phyloP scores from a whole-genome alignment of 2,888 invertebrate genomes.

The Liopterus haemorrhoidalis region DNA sequence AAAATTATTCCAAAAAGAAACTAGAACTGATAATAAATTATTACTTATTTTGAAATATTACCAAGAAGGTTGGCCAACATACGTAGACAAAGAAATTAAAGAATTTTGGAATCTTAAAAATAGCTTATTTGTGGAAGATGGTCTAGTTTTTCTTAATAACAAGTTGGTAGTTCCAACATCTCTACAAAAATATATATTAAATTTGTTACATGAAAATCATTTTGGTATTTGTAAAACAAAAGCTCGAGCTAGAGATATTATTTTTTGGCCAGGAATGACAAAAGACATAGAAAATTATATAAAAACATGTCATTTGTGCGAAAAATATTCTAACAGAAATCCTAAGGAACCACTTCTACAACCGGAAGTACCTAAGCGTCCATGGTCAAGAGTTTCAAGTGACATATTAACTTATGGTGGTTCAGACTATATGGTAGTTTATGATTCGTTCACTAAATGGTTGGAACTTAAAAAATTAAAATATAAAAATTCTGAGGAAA shows the following conservation, averaged over 20 bases:
- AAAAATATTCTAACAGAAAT: slow-evolving; percentile 14
- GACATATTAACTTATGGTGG: slow-evolving; percentile 16
- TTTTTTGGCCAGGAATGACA: slow-evolving; percentile 25
- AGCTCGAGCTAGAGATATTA: slow-evolving; percentile 17
- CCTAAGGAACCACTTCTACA: slow-evolving; percentile 24
- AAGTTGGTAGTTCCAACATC: slow-evolving; percentile 17
- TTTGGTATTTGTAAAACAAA: slow-evolving; percentile 20
- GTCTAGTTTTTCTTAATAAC: slow-evolving; percentile 15
- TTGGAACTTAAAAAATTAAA: slow-evolving; percentile 15
- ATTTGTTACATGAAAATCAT: slow-evolving; percentile 24
- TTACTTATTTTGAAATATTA: slow-evolving; percentile 9
- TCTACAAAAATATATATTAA: slow-evolving; percentile 18
- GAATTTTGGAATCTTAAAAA: slow-evolving; percentile 11
- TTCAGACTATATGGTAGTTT: slow-evolving; percentile 20
- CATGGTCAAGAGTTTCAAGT: slow-evolving; percentile 18
- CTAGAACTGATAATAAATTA: slow-evolving; percentile 5
- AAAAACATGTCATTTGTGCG: slow-evolving; percentile 20
- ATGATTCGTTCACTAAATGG: slow-evolving; percentile 24
- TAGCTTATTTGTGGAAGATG: slow-evolving; percentile 12
- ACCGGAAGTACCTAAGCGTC: slow-evolving; percentile 19
- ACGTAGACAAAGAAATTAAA: slow-evolving; percentile 4
- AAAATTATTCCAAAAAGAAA: slow-evolving; percentile 21
- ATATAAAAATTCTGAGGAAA: slow-evolving; percentile 2
- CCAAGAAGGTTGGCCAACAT: slow-evolving; percentile 16
- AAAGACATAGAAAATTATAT: slow-evolving; percentile 18